Conservation (phyloP, 2,888 invertebrate species). For the Drosophila meridionalis region DNA sequence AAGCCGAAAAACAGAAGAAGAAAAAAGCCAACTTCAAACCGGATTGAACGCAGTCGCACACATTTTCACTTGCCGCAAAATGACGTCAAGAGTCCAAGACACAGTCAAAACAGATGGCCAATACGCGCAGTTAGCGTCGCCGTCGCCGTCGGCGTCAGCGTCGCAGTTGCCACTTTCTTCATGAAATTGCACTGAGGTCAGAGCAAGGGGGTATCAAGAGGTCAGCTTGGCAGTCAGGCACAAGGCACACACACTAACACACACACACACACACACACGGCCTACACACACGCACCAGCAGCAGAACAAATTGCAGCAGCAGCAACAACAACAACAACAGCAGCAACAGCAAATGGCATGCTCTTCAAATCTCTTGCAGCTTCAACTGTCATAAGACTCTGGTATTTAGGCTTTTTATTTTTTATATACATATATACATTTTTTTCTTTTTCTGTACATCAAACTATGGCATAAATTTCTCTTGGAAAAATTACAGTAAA, state of each 20-base stretch:
- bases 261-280: neutral
- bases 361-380: slow-evolving; percentile 29
- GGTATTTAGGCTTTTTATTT: slow-evolving; percentile 56
- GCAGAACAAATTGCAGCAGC: slow-evolving; percentile 62
- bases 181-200: slow-evolving; percentile 62
- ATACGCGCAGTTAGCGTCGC: slow-evolving; percentile 13
- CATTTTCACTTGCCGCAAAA: slow-evolving; percentile 80
- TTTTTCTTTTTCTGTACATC: slow-evolving; percentile 22
- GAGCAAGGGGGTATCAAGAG: slow-evolving; percentile 51
- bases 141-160: slow-evolving; percentile 21
- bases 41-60: slow-evolving; percentile 70
- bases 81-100: slow-evolving; percentile 78
- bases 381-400: slow-evolving; percentile 31
- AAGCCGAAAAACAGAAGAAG: slow-evolving; percentile 47
- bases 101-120: slow-evolving; percentile 55
- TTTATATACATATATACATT: slow-evolving; percentile 3
- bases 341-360: slow-evolving; percentile 12
- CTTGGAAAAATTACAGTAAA: slow-evolving; percentile 59
- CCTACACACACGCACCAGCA: slow-evolving; percentile 20
- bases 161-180: slow-evolving; percentile 63
- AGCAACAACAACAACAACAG: slow-evolving; percentile 17
- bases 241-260: neutral
- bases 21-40: slow-evolving; percentile 52
- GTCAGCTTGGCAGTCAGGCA: slow-evolving; percentile 37
- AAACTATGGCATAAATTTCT: slow-evolving; percentile 56